Conservation (phyloP, 2,888 invertebrate genomes). For the Pseudococcus viburni region DNA sequence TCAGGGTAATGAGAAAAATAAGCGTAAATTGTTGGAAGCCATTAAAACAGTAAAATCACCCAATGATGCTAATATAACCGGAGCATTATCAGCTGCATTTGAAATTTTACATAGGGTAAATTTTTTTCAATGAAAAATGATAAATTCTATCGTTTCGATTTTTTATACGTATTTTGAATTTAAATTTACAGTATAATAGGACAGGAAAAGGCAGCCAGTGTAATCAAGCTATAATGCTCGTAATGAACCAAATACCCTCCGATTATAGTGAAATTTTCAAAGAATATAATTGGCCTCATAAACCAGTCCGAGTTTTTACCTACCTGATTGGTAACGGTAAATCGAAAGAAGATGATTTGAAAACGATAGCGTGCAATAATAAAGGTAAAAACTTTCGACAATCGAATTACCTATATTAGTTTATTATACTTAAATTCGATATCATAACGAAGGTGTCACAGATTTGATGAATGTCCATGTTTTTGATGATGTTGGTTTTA, state of each 20-base stretch:
- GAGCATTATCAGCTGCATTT: constrained; percentile 92
- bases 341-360: constrained; percentile 86
- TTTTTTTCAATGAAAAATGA: neutral
- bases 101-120: constrained; percentile 87
- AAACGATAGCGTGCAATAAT: constrained; percentile 96
- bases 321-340: constrained; percentile 96
- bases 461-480: neutral
- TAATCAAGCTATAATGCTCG: constrained; percentile 97
- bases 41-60: constrained; percentile 82
- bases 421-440: neutral
- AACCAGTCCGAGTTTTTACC: constrained; percentile 95
- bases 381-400: constrained; percentile 79
- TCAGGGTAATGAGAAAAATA: constrained; percentile 86
- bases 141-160: too few species aligned
- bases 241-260: constrained; percentile 76
- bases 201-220: constrained; percentile 92
- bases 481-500: neutral
- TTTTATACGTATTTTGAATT: neutral
- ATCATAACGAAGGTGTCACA: too few species aligned
- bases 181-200: constrained; percentile 79
- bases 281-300: constrained; percentile 92
- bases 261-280: constrained; percentile 80
- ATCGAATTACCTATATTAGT: too few species aligned
- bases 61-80: constrained; percentile 87
- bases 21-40: constrained; percentile 84